phyloP scores from a whole-genome alignment of 2,113 vertebrate species.

The Xiphorhynchus elegans region DNA sequence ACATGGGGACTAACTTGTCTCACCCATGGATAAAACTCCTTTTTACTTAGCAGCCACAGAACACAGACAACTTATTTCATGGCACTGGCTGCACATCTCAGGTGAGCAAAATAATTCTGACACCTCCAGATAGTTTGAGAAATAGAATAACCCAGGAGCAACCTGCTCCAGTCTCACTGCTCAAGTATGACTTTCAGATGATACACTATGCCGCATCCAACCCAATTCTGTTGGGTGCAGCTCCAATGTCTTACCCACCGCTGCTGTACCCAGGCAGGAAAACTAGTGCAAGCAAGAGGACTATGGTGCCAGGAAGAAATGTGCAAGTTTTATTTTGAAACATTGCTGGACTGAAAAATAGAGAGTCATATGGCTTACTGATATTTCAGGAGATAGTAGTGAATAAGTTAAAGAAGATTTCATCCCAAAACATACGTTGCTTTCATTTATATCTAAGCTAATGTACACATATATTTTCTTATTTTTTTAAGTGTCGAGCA shows the following conservation, averaged over 20 bases:
- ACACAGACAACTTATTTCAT: background rate
- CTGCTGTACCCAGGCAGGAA: background rate
- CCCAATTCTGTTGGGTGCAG: background rate
- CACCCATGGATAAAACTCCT: background rate
- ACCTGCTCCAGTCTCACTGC: background rate
- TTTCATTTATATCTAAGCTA: conserved; percentile 75
- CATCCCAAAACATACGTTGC: conserved; percentile 64
- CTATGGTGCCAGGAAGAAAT: background rate
- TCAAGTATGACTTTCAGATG: background rate
- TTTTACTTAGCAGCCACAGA: background rate
- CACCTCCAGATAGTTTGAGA: background rate
- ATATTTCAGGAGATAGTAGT: conserved; percentile 58
- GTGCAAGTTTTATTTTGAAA: conserved; percentile 59
- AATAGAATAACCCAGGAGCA: background rate
- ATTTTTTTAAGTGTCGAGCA: conserved; percentile 62
- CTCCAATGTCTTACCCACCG: background rate
- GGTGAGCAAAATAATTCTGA: background rate
- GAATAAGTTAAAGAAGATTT: conserved; percentile 80
- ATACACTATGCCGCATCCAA: rapidly evolving
- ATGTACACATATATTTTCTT: conserved; percentile 68
- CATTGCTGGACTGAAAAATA: conserved; percentile 45
- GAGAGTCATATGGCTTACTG: conserved; percentile 55
- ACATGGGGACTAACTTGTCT: background rate
- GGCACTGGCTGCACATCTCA: background rate
- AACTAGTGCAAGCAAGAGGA: background rate